Conservation (phyloP, 2,113 vertebrate species). For the Mormyrus lacerda region DNA sequence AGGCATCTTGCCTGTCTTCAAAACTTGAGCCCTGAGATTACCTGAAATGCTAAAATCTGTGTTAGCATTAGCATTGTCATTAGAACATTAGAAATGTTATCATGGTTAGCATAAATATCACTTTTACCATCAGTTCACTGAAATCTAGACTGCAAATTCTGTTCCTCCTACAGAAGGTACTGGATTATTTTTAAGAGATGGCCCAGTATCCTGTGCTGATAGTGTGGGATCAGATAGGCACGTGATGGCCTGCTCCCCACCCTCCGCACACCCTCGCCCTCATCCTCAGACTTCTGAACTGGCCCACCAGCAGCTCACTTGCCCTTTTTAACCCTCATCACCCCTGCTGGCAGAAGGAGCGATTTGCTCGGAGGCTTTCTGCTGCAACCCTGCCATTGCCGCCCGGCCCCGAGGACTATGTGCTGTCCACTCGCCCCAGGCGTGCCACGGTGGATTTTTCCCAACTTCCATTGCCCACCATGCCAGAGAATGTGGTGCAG, state of each 20-base stretch:
- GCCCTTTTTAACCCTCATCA: slow-evolving; percentile 57
- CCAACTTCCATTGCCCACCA: slow-evolving; percentile 65
- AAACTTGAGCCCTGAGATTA: no score
- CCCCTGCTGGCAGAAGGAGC: slow-evolving; percentile 66
- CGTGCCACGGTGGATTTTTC: slow-evolving; percentile 87
- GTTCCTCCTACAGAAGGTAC: background rate
- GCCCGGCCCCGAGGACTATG: slow-evolving; percentile 60
- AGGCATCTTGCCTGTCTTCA: no score
- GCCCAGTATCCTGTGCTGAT: background rate
- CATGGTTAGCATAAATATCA: background rate
- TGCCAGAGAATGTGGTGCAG: slow-evolving; percentile 60
- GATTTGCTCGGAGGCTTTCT: slow-evolving; percentile 75
- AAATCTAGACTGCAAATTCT: background rate
- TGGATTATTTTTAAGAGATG: background rate
- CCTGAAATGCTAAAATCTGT: background rate
- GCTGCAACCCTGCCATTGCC: slow-evolving; percentile 59
- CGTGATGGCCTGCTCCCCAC: background rate
- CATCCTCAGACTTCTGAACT: slow-evolving; percentile 25
- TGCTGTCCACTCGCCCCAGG: slow-evolving; percentile 60
- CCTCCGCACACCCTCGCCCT: no score
- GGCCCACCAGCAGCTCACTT: slow-evolving; percentile 38
- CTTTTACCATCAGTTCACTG: background rate
- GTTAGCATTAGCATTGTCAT: background rate
- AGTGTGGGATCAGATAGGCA: background rate
- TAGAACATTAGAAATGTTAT: background rate